Evolutionary conservation across 1,140 invertebrate species (phyloP).

Genomic region (Drosophila carrolli): DNA sequence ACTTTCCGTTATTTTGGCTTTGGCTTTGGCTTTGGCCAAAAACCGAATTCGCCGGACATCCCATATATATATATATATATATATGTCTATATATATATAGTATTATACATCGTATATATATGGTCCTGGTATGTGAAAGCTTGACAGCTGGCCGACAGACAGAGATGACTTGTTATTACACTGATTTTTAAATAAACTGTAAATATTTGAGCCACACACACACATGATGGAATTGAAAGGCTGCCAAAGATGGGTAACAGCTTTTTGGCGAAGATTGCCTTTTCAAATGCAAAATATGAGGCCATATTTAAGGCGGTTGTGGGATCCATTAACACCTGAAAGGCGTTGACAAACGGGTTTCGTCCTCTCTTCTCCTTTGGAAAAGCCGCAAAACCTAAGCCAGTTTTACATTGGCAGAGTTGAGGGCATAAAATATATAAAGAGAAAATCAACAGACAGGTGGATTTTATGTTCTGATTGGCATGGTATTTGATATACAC

Average conservation of each 20-base stretch:
- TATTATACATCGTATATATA: slow-evolving; percentile 7
- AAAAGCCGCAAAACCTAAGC: background rate
- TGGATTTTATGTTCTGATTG: background rate
- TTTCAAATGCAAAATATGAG: slow-evolving; percentile 38
- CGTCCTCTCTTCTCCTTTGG: background rate
- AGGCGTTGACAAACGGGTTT: slow-evolving; percentile 2
- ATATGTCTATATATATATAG: background rate
- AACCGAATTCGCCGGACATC: slow-evolving; percentile 56
- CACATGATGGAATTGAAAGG: slow-evolving; percentile 32
- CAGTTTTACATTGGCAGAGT: background rate
- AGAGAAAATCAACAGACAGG: background rate
- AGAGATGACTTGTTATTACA: slow-evolving; percentile 79
- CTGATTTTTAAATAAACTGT: slow-evolving; percentile 82
- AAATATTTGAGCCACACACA: slow-evolving; percentile 69
- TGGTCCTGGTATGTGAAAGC: background rate
- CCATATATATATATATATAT: slow-evolving; percentile 1
- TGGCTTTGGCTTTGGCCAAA: slow-evolving; percentile 44
- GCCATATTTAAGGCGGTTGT: slow-evolving; percentile 1
- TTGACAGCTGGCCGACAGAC: slow-evolving; percentile 58
- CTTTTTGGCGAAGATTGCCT: slow-evolving; percentile 18
- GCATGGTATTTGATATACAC: background rate
- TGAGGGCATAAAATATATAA: background rate
- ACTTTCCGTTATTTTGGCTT: slow-evolving; percentile 61
- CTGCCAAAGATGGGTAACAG: slow-evolving; percentile 34
- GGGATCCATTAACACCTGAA: slow-evolving; percentile 9